These are phyloP conservation scores for Dugesia japonica DNA, from an alignment of 2,888 invertebrate genomes.

Conservation along the genomic window DNA sequence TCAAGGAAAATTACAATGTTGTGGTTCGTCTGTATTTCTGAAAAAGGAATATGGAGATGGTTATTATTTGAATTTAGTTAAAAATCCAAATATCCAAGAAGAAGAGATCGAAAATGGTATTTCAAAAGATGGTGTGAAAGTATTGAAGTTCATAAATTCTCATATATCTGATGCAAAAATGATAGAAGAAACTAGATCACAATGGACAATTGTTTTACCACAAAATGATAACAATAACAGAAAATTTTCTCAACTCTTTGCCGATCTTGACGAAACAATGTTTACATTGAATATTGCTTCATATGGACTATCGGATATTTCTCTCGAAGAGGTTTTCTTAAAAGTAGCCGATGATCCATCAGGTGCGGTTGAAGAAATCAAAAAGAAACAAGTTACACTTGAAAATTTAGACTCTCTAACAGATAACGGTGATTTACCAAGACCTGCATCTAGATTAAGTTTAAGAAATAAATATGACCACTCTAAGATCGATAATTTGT, in stretches of 20 bases:
- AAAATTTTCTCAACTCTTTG: neutral
- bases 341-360: slow-evolving; percentile 46
- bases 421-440: neutral
- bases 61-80: slow-evolving; percentile 15
- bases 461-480: neutral
- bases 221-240: neutral
- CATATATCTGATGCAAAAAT: neutral
- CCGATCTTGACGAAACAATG: neutral
- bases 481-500: neutral
- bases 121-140: neutral
- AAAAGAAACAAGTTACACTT: neutral
- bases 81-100: neutral
- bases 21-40: slow-evolving; percentile 49
- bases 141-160: neutral
- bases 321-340: slow-evolving; percentile 53
- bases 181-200: neutral
- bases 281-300: neutral
- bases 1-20: slow-evolving; percentile 47
- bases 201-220: slow-evolving; percentile 7
- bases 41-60: slow-evolving; percentile 41
- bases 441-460: neutral
- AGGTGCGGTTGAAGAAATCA: neutral
- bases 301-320: slow-evolving; percentile 54
- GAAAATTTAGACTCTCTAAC: neutral
- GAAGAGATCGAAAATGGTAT: neutral